These are phyloP conservation scores for Dynastes grantii DNA, from an alignment of 2,888 invertebrate species.

Conservation along the genomic window DNA sequence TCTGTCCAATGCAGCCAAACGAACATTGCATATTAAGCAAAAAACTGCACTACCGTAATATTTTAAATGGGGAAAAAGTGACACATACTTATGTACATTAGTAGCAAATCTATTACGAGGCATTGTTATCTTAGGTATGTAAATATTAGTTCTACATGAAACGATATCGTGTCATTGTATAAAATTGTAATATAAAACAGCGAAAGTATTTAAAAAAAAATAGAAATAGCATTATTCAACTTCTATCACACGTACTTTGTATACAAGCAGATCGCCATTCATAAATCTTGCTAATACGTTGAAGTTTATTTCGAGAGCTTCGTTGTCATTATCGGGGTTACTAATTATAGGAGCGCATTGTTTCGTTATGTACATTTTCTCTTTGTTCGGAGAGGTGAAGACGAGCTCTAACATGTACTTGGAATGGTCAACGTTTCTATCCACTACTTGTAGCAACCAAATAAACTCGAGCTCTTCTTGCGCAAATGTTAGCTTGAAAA, in stretches of 20 bases:
- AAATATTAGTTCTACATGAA: too few relatives aligned
- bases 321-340: not conserved
- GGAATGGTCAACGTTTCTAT: conserved; percentile 58
- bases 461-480: conserved; percentile 57
- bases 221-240: not conserved
- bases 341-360: not conserved
- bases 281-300: conserved; percentile 1
- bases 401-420: conserved; percentile 64
- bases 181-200: not conserved
- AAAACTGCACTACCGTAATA: too few relatives aligned
- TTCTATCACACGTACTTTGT: conserved; percentile 26
- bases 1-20: too few relatives aligned
- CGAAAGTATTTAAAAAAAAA: not conserved
- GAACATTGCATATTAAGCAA: too few relatives aligned
- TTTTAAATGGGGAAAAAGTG: too few relatives aligned
- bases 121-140: too few relatives aligned
- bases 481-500: conserved; percentile 62
- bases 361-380: conserved; percentile 6
- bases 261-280: conserved; percentile 9
- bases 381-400: conserved; percentile 18
- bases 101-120: too few relatives aligned
- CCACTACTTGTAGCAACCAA: conserved; percentile 63
- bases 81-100: too few relatives aligned
- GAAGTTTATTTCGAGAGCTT: not conserved
- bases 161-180: too few relatives aligned